These are phyloP conservation scores for Anseranas semipalmata DNA, from an alignment of 2,113 vertebrate species.

Conservation along the genomic window DNA sequence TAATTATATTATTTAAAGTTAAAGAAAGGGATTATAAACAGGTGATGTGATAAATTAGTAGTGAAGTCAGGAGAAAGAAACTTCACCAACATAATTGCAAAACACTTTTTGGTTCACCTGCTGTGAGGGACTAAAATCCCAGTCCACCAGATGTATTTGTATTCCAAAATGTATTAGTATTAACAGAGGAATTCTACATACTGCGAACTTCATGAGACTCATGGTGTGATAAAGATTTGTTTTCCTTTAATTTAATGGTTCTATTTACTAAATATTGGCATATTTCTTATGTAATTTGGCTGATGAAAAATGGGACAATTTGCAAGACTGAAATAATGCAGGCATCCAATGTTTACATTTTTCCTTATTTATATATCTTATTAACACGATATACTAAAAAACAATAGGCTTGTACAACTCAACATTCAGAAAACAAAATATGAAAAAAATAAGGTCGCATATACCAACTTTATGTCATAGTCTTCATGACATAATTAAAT, in stretches of 20 bases:
- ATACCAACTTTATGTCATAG: not conserved
- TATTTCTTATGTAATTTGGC: constrained; percentile 34
- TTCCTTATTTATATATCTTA: not conserved
- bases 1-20: not conserved
- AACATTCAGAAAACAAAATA: not conserved
- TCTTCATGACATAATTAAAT: not conserved
- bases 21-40: not conserved
- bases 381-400: not conserved
- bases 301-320: constrained; percentile 26
- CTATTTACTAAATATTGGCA: constrained; percentile 68
- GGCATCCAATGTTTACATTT: not conserved
- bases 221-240: constrained; percentile 54
- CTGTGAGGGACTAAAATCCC: constrained; percentile 19
- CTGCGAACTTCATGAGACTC: constrained; percentile 22
- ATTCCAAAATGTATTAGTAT: constrained; percentile 20
- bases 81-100: not conserved
- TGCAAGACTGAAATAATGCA: constrained; percentile 42
- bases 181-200: constrained; percentile 31
- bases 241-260: constrained; percentile 59
- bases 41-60: not conserved
- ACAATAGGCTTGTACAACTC: not conserved
- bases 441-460: not conserved
- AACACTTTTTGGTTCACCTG: not conserved
- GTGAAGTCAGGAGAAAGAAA: not conserved
- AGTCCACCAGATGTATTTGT: not conserved